phyloP scores from a whole-genome alignment of 1,140 invertebrate species.

The Sweltsa coloradensis region DNA sequence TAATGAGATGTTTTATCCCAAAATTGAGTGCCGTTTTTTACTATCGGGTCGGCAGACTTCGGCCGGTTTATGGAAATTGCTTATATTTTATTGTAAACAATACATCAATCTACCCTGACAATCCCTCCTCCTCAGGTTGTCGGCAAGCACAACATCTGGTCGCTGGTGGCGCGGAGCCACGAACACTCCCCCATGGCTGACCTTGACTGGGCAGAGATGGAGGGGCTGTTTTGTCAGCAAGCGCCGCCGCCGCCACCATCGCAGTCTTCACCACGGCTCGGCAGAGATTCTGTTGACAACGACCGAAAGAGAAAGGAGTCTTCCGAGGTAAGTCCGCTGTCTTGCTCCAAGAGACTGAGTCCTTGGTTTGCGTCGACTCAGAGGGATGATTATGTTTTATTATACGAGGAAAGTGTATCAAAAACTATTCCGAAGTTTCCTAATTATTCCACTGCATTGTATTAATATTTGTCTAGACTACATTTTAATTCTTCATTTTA shows the following conservation, averaged over 20 bases:
- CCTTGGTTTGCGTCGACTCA: too few relatives aligned
- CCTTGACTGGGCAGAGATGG: constrained; percentile 84
- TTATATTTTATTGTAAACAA: too few relatives aligned
- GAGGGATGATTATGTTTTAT: not conserved
- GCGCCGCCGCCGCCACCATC: constrained; percentile 38
- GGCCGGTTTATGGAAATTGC: too few relatives aligned
- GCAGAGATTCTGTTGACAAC: constrained; percentile 15
- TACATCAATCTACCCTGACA: too few relatives aligned
- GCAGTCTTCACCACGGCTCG: constrained; percentile 9
- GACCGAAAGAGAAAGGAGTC: constrained; percentile 52
- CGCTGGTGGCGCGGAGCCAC: constrained; percentile 71
- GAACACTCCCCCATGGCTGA: constrained; percentile 65
- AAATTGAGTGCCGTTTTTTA: too few relatives aligned
- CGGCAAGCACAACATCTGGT: constrained; percentile 86
- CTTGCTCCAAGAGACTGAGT: not conserved
- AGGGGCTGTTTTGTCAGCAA: constrained; percentile 84
- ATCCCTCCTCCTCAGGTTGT: constrained; percentile 52
- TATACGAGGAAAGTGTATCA: too few relatives aligned
- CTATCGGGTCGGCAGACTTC: too few relatives aligned
- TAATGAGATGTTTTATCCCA: too few relatives aligned
- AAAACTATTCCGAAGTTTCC: too few relatives aligned
- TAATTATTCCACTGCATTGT: too few relatives aligned
- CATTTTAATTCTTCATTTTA: too few relatives aligned
- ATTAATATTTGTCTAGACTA: too few relatives aligned
- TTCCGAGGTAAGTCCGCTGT: constrained; percentile 42